Conservation (phyloP, 2,113 vertebrate genomes). For the Sapajus apella region DNA sequence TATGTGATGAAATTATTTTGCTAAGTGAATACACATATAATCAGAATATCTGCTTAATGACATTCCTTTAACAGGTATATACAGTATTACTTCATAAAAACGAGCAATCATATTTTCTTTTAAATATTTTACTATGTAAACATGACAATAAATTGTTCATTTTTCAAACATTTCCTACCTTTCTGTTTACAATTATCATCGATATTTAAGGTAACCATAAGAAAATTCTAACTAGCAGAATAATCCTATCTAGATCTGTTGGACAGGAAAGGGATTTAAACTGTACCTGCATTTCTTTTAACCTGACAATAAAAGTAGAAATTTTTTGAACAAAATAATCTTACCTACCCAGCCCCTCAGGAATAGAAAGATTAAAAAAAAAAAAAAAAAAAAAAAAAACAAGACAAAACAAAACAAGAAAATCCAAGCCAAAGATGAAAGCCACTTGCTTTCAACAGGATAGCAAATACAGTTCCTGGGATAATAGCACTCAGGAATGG, state of each 20-base stretch:
- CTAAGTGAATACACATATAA: background rate
- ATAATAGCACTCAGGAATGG: slow-evolving; percentile 46
- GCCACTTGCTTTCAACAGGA: slow-evolving; percentile 23
- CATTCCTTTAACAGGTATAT: background rate
- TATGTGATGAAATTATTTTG: background rate
- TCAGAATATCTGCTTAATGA: background rate
- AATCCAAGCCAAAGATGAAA: slow-evolving; percentile 57
- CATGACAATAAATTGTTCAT: background rate
- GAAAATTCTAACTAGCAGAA: background rate
- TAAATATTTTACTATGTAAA: background rate
- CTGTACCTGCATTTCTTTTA: background rate
- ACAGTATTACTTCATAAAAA: background rate
- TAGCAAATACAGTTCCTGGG: slow-evolving; percentile 19
- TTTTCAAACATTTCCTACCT: background rate
- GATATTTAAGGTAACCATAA: background rate
- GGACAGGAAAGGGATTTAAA: background rate
- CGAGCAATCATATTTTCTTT: background rate
- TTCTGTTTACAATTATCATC: background rate
- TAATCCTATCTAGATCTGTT: background rate
- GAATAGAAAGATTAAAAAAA: background rate
- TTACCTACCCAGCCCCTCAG: background rate
- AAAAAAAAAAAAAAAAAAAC: background rate
- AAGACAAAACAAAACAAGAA: background rate
- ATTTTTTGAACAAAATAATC: slow-evolving; percentile 5
- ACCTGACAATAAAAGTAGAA: background rate